These are phyloP conservation scores for Protobothrops mucrosquamatus DNA, from an alignment of 2,113 vertebrate species.

Conservation along the genomic window DNA sequence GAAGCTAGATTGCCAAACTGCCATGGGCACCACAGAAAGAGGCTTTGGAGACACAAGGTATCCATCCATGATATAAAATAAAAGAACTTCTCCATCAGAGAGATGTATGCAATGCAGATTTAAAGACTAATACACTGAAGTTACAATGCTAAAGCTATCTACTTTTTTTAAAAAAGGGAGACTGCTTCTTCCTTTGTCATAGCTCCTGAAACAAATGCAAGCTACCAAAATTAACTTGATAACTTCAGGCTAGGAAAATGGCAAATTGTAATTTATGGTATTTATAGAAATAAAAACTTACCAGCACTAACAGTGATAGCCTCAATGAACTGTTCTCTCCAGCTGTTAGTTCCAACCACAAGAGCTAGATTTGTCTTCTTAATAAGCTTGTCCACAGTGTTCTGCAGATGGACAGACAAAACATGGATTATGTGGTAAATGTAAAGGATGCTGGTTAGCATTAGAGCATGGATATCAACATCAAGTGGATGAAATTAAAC, in stretches of 20 bases:
- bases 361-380: constrained; percentile 98
- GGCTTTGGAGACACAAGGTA: background rate
- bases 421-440: constrained; percentile 10
- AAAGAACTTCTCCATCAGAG: background rate
- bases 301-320: constrained; percentile 96
- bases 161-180: background rate
- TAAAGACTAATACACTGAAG: background rate
- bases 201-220: background rate
- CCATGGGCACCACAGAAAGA: background rate
- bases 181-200: background rate
- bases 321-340: constrained; percentile 95
- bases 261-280: background rate
- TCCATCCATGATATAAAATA: background rate
- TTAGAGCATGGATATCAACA: constrained; percentile 36
- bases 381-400: constrained; percentile 94
- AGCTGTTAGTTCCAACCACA: constrained; percentile 93
- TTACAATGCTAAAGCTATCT: background rate
- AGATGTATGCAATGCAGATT: background rate
- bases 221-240: background rate
- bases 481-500: constrained; percentile 22
- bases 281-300: constrained; percentile 68
- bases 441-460: constrained; percentile 10
- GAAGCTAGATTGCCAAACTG: background rate
- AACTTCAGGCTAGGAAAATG: accelerated
- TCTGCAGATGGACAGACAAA: constrained; percentile 72